Evolutionary conservation across 2,113 vertebrate genomes (phyloP), one percentile per base, ranked within the genome.

Genomic region (Morone saxatilis): DNA sequence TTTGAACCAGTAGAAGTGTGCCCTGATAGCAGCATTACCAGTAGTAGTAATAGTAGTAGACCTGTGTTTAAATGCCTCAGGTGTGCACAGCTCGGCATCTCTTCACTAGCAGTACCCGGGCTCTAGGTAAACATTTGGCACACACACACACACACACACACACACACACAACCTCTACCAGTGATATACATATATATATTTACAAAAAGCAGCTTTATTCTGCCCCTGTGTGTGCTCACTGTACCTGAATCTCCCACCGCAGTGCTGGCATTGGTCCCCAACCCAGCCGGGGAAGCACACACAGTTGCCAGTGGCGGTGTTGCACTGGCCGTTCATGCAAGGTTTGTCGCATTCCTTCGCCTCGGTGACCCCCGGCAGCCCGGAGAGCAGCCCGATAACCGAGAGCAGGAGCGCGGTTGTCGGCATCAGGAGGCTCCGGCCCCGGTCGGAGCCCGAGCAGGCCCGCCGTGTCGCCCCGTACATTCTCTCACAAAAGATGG

Each of bases 211-310:
- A 53, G 61, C 71, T 73, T 13, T 71, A n/a, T 31, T 38, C 20
- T 20, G 48, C 13, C 36, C 16, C 76, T 22, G 47, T 47, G 76
- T 12, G 50, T 50, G 74, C 7, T 48, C 68, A 11, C 69, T 83
- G 62, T 95, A 99, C 98, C 97, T 97, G 96, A 99, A 98, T 83
- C 97, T 93, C 7, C 97, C 98, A 95, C 97, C 97, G 96, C 98
- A 99, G 95, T 99, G 98, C 94, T 99, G 98, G 96, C 97, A 99
- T 84, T 97, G 97, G 89, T 99, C 97, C 93, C 97, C 98, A 56
- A 97, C 97, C 97, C 98, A 99, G 89, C 97, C 97, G 78, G 97
- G 93, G 79, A 95, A 95, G 81, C 97, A 99, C 77, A 96, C 91
- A 91, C 98, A 99, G 93, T 83, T 94, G 65, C 97, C 97, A 47